A percentile compares a stretch with the other conserved stretches of the same genome.
These are phyloP conservation scores for Chloebia gouldiae DNA, from an alignment of 2,113 vertebrate genomes.

Conservation along the genomic window DNA sequence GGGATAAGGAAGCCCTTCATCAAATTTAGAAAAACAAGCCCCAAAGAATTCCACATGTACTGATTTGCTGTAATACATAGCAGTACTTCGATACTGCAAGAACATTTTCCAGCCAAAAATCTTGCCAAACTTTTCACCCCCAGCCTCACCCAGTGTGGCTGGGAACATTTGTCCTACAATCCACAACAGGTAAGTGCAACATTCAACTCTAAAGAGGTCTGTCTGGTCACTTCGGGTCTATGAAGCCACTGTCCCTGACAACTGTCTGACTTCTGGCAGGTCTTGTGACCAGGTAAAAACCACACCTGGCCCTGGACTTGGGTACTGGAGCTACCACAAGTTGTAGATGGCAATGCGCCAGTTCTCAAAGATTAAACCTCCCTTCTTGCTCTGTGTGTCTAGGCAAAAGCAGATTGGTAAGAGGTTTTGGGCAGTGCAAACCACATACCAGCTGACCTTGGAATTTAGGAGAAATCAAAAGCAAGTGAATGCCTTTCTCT, in stretches of 20 bases:
- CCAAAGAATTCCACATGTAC: background rate
- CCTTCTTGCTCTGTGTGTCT: rapidly evolving
- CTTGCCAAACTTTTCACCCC: background rate
- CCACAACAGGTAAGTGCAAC: background rate
- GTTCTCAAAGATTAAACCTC: background rate
- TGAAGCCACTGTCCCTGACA: background rate
- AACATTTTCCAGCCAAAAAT: background rate
- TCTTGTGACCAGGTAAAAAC: background rate
- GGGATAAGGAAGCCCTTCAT: background rate
- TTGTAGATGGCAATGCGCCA: background rate
- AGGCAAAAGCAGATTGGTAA: background rate
- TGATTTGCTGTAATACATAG: background rate
- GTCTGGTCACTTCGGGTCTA: background rate
- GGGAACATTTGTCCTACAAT: background rate
- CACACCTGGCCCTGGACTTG: background rate
- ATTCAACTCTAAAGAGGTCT: background rate
- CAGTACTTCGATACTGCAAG: background rate
- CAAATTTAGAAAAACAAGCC: background rate
- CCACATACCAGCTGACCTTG: background rate
- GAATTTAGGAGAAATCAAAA: background rate
- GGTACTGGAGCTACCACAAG: background rate
- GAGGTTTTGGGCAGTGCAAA: background rate
- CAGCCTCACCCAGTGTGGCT: background rate
- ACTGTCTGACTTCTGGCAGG: background rate
- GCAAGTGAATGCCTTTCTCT: conserved; percentile 25